These are phyloP conservation scores for Ailurus styani DNA, from an alignment of 2,113 vertebrate species.

Conservation along the genomic window DNA sequence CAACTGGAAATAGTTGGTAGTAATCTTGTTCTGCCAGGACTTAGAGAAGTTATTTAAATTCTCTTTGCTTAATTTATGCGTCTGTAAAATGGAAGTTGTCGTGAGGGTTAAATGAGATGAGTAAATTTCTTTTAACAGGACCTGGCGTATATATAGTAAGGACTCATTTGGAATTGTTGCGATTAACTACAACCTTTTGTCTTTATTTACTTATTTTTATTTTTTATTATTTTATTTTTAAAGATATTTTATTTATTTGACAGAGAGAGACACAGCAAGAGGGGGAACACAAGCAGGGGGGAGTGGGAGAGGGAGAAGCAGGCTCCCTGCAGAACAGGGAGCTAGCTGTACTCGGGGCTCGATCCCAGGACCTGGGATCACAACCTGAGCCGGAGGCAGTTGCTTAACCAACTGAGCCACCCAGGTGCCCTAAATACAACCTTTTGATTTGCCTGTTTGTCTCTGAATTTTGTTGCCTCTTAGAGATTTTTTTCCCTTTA, in stretches of 20 bases:
- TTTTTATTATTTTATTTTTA: too few species aligned
- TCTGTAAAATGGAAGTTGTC: background rate
- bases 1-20: background rate
- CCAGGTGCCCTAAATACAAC: background rate
- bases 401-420: background rate
- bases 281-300: too few species aligned
- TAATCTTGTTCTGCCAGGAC: background rate
- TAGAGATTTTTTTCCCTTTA: background rate
- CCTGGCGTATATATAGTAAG: background rate
- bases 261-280: too few species aligned
- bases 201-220: background rate
- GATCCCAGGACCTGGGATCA: background rate
- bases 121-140: background rate
- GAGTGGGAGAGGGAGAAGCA: background rate
- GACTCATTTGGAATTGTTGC: conserved; percentile 2
- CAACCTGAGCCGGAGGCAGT: too few species aligned
- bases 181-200: background rate
- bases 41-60: conserved; percentile 2
- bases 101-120: conserved; percentile 21
- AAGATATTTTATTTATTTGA: background rate
- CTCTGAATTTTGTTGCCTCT: background rate
- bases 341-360: too few species aligned
- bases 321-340: background rate
- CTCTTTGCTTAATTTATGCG: background rate
- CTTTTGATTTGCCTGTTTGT: background rate